Base-by-base conservation (phyloP, 1,140 invertebrate genomes). In the Brachionus asplanchnoidis region DNA sequence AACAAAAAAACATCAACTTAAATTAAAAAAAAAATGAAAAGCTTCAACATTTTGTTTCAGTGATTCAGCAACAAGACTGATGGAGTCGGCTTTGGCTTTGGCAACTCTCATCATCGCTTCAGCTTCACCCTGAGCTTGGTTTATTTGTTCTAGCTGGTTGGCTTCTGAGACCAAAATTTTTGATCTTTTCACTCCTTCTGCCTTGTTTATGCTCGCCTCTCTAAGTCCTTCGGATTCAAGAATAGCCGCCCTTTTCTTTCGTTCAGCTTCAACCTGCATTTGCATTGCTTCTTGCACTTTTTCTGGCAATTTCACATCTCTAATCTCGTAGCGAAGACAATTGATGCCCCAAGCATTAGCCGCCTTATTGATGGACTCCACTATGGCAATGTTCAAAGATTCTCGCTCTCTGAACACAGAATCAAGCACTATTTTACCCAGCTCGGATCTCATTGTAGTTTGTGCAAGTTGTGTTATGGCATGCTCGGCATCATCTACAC, bases 261-360 rank as follows among this genome's bases (percentile, higher is more conserved):
- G 90, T 89, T 84, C 83, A 12, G 79, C 83, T 56, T 83, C 80
- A 23, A 80, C 73, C 91, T 99, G 97, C 96, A 98, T 98, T 90
- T 99, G 97, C 97, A 99, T 99, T 5, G 97, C 97, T 91, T 98
- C 97, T 88, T 98, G 95, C 4, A 99, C 95, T 89, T 95, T 93
- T 2, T 91, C 89, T 8, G 98, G 98, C 86, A 99, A 90, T 89
- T 93, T 95, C 86, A 98, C 97, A 88, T 98, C 95, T 90, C 94
- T 94, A 32, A 85, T 85, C 36, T 85, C 84, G 50, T 85, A 85
- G 17, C 97, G 92, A 75, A 99, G 91, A 90, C 97, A 99, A n/a
- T 93, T 93, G 56, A 99, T 96, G 46, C 97, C 97, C 97, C 97
- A 99, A 0, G 95, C 94, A 88, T 95, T 95, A 87, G 96, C 95